A percentile compares a stretch with the other conserved stretches of the same genome.
These are phyloP conservation scores for Sardina pilchardus DNA, from an alignment of 2,113 vertebrate species.

Conservation along the genomic window DNA sequence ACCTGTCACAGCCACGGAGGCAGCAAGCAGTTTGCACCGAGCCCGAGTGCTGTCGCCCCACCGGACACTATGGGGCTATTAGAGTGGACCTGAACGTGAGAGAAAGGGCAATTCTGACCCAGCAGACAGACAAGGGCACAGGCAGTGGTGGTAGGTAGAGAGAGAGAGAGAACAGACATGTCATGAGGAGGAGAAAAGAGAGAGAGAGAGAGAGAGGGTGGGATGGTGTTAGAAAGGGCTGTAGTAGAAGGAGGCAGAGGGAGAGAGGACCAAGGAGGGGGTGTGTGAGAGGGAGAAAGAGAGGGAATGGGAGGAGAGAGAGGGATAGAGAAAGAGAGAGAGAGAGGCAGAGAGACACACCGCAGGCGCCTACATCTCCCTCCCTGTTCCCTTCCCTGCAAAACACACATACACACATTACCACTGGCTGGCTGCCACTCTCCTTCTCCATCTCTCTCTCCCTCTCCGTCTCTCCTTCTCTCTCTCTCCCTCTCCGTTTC, in stretches of 20 bases:
- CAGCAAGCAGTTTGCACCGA: neutral
- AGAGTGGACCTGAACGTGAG: neutral
- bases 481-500: neutral
- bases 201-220: neutral
- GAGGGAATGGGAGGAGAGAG: neutral
- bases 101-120: neutral
- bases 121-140: neutral
- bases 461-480: neutral
- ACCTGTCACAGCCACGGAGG: neutral
- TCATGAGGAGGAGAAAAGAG: neutral
- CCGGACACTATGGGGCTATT: neutral
- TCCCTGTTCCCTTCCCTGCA: neutral
- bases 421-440: neutral
- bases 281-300: neutral
- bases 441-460: neutral
- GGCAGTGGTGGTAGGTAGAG: neutral
- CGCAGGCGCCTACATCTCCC: neutral
- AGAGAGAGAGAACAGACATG: neutral
- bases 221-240: neutral
- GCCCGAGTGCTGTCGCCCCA: conserved; percentile 4
- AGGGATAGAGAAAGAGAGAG: neutral
- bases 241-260: neutral
- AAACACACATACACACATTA: conserved; percentile 5
- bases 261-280: neutral
- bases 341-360: neutral